Conservation (phyloP, 2,113 vertebrate genomes). For the Tapirus terrestris region DNA sequence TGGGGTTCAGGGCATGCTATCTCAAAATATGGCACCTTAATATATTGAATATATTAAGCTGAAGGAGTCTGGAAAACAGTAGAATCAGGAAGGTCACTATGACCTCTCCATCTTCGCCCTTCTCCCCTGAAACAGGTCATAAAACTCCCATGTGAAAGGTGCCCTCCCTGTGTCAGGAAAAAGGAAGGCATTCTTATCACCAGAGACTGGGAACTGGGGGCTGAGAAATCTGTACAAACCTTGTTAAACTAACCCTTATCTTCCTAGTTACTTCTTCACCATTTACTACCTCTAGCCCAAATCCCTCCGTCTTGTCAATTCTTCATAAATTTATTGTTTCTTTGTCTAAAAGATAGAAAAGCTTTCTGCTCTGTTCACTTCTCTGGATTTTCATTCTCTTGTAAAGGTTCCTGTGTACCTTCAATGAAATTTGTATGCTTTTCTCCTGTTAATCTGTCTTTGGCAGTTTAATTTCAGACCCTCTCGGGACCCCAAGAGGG, state of each 20-base stretch:
- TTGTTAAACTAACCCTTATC: neutral
- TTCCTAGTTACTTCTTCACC: neutral
- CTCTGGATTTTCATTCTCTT: neutral
- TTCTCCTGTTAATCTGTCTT: neutral
- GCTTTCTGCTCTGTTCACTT: neutral
- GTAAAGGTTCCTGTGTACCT: no score
- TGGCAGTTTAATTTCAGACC: neutral
- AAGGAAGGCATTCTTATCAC: neutral
- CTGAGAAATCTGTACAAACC: neutral
- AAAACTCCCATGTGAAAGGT: neutral
- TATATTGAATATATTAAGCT: neutral
- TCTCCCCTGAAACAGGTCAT: neutral
- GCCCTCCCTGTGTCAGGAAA: neutral
- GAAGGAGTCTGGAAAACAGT: neutral
- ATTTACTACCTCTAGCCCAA: neutral
- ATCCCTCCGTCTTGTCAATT: neutral
- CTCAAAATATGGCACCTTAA: neutral
- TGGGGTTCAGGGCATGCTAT: neutral
- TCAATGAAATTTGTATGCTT: neutral
- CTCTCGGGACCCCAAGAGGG: neutral
- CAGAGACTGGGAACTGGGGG: neutral
- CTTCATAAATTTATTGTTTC: neutral
- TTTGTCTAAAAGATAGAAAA: neutral
- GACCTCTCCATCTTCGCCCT: neutral
- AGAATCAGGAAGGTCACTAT: neutral